Base-by-base conservation (phyloP, 2,797 vertebrate genomes). In the Chelon auratus region DNA sequence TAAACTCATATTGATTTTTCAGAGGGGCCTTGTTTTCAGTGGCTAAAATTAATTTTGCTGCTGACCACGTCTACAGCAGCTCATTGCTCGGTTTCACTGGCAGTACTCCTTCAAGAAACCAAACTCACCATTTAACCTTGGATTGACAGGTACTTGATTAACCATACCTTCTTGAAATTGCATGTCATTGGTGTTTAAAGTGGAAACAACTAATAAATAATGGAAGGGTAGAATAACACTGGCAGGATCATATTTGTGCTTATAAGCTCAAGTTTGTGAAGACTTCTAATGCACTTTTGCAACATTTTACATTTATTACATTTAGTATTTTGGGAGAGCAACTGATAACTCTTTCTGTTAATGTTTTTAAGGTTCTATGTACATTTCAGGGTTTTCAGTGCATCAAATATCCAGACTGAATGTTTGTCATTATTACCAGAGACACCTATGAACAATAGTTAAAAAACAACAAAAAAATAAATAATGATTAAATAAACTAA, bases 381-480 rank as follows among this genome's bases (percentile, higher is more conserved):
- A 81, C 53, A 74, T 56, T 53, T 80, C 15, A 53, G 39, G 30
- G 33, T 26, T 72, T 69, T 87, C 74, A 87, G 81, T 77, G 59
- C 70, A 76, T 79, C 73, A 22, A 75, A 70, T 33, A 24, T 69
- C 36, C 54, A 59, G 17, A 80, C 61, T 68, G 17, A 55, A 57
- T 8, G 7, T 68, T 64, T 24, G 17, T 77, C 66, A 43, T 77
- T 75, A 74, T 73, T 64, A 57, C 68, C 58, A 79, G 39, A 77
- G 64, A 87, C 64, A 74, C 57, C 43, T 50, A 73, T 65, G 37
- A 88, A 77, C 61, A 72, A 76, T 60, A 84, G 54, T 52, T 62
- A 18, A 87, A 78, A 63, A 73, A 43, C 39, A 40, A 81, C 68
- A 78, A 78, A 84, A 72, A 81, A 91, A 91, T 89, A 88, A 92